Base-by-base conservation (phyloP, 2,113 vertebrate genomes). In the Diadophis punctatus region DNA sequence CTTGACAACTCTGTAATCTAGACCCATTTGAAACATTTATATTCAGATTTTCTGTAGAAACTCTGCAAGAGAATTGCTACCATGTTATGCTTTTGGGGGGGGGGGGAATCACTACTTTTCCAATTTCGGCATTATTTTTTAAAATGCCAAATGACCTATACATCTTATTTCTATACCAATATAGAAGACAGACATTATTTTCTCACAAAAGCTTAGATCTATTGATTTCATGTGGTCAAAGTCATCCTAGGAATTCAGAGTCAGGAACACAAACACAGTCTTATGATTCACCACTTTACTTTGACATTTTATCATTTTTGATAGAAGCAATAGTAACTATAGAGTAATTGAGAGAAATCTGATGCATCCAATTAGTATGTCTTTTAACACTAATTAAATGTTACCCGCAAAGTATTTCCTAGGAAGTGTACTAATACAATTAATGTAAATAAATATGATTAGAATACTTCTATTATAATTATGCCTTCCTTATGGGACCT, bases 311-410 rank as follows among this genome's bases (percentile, higher is more conserved):
- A 18, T n/a, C 85, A 91, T 86, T 95, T 91, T 94, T 94, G 87
- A 39, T 94, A 91, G 92, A 93, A 85, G 89, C 94, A 94, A 93
- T 94, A 88, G 86, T 86, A 87, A 30, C 23, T 95, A 94, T 95
- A 87, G 86, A 93, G n/a, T 52, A 68, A 48, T 8, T 91, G 94
- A 94, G 95, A 25, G 53, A 58, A 94, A 89, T 87, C 95, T 95
- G 63, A 18, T 80, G 34, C 34, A 22, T 43, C 18, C 34, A 90
- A 55, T 68, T 68, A 68, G 63, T 18, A 68, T 68, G 94, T 46
- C 34, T 87, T 74, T 87, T 86, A 93, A 68, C 27, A 87, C 7
- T 52, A 53, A 51, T 60, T 63, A 22, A 80, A 80, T 43, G 39
- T 80, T 39, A 80, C 39, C 74, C 0, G 3, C 18, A 80, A 80